phyloP scores from a whole-genome alignment of 2,888 invertebrate genomes.

The Teleiodes luculella region DNA sequence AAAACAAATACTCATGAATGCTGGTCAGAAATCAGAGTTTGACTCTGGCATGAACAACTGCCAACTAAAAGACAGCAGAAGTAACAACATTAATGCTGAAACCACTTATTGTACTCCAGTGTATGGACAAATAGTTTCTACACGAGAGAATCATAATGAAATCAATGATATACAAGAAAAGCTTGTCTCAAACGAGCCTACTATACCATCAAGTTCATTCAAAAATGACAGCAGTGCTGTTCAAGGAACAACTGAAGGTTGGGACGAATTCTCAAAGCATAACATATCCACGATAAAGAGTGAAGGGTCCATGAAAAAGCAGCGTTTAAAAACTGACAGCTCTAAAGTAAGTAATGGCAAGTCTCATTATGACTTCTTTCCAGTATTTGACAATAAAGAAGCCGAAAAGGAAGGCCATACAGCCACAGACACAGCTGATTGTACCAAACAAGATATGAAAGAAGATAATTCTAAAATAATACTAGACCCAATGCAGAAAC shows the following conservation, averaged over 20 bases:
- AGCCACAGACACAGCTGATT: slow-evolving; percentile 22
- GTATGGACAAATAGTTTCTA: slow-evolving; percentile 71
- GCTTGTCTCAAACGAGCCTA: slow-evolving; percentile 52
- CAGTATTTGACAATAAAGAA: slow-evolving; percentile 69
- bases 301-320: slow-evolving; percentile 46
- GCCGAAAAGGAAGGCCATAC: slow-evolving; percentile 33
- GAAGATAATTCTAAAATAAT: slow-evolving; percentile 70
- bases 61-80: slow-evolving; percentile 54
- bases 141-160: slow-evolving; percentile 70
- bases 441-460: slow-evolving; percentile 31
- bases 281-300: slow-evolving; percentile 61
- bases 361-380: slow-evolving; percentile 67
- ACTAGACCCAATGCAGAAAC: slow-evolving; percentile 74
- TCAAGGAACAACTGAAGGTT: slow-evolving; percentile 57
- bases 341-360: slow-evolving; percentile 59
- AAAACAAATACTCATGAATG: slow-evolving; percentile 69
- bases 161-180: slow-evolving; percentile 73
- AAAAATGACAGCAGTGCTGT: slow-evolving; percentile 61
- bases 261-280: slow-evolving; percentile 68
- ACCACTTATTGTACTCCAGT: slow-evolving; percentile 71
- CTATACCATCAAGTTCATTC: slow-evolving; percentile 66
- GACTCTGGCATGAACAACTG: slow-evolving; percentile 74
- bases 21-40: slow-evolving; percentile 71
- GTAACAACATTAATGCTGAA: slow-evolving; percentile 47
- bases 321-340: slow-evolving; percentile 49